Evolutionary conservation across 2,888 invertebrate genomes (phyloP), one percentile per base, ranked within the genome.

Genomic region (Drosophila macrospina): DNA sequence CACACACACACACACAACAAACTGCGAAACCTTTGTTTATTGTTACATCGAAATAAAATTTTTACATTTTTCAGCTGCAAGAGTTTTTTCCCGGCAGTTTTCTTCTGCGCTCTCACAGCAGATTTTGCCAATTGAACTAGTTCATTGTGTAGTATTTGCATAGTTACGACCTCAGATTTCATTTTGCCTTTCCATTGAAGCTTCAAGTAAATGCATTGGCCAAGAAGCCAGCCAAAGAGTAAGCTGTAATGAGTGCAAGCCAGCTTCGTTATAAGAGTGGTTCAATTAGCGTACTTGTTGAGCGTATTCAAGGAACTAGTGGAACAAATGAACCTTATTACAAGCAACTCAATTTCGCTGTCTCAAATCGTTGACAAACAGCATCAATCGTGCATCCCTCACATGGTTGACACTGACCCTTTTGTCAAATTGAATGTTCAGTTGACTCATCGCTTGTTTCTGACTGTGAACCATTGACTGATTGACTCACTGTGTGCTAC

Each of bases 11-110:
- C 7, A 39, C n/a, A 47, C 11, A n/a, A 20, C 47, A 15, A 26
- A 44, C 55, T 45, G 20, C 20, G 56, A 10, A 36, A 1, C 8
- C 16, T 37, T 56, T 56, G 56, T 56, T 47, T 57, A 57, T 57
- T 47, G 47, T 47, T 47, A 57, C 36, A 57, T 30, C 28, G 37
- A 47, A 47, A 47, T 47, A 47, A 37, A 28, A 37, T 39, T 47
- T 47, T 30, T 28, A 30, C 37, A n/a, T 30, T 56, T 45, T 28
- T n/a, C 45, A 15, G n/a, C n/a, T 20, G 45, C 26, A 11, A 39
- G 16, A 16, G 28, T 16, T n/a, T 52, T n/a, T 52, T 28, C 30
- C 11, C 51, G n/a, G n/a, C n/a, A n/a, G n/a, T n/a, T n/a, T n/a
- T n/a, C n/a, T n/a, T 8, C 5, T 11, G 3, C 32, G 1, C 28